Percentiles rank a stretch among this genome's conserved stretches.
phyloP scores from a whole-genome alignment of 2,113 vertebrate species.

The Panurus biarmicus region DNA sequence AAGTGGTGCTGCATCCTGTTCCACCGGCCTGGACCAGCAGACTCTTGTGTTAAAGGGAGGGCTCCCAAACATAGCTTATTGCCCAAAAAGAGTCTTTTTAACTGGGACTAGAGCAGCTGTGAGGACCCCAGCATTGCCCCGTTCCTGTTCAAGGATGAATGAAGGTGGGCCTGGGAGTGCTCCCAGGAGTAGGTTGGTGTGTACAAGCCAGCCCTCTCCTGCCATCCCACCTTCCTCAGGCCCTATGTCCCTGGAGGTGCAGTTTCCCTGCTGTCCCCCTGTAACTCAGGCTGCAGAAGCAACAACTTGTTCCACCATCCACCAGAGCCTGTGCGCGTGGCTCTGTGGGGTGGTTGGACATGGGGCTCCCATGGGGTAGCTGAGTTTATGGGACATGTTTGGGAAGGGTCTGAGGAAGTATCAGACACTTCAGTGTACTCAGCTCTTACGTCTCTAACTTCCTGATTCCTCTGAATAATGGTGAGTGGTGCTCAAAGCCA shows the following conservation, averaged over 20 bases:
- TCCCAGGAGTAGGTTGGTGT: neutral
- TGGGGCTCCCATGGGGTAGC: accelerated
- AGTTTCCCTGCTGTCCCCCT: neutral
- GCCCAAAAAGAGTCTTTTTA: neutral
- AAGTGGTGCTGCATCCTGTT: neutral
- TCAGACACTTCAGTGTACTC: neutral
- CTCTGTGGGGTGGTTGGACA: accelerated
- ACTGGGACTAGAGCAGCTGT: neutral
- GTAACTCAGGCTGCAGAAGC: neutral
- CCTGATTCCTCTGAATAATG: neutral
- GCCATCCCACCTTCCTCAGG: neutral
- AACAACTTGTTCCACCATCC: neutral
- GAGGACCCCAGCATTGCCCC: neutral
- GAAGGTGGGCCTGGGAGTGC: neutral
- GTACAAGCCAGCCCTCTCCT: neutral
- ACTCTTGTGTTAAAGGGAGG: neutral
- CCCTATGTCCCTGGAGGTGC: neutral
- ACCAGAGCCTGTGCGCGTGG: accelerated
- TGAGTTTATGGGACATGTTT: neutral
- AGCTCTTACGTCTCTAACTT: neutral
- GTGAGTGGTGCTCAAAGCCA: neutral
- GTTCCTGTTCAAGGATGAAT: neutral
- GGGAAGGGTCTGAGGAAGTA: neutral
- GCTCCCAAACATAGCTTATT: neutral
- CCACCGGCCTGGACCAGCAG: neutral